phyloP scores from a whole-genome alignment of 2,797 vertebrate genomes.

The Acestrorhynchus altus region DNA sequence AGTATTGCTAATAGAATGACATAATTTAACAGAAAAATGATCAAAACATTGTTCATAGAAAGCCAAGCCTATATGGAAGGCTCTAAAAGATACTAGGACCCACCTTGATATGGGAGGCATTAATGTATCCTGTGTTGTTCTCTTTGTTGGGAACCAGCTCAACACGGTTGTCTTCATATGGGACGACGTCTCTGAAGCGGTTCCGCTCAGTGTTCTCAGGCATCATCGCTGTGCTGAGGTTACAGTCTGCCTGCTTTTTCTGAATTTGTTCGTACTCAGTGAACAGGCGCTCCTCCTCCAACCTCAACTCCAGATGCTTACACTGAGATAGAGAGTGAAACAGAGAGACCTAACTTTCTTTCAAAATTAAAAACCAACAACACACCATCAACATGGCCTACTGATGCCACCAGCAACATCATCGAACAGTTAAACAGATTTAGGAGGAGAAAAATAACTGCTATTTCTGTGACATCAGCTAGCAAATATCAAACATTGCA shows the following conservation, averaged over 20 bases:
- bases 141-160: conserved; percentile 97
- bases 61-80: no score
- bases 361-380: no score
- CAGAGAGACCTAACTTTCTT: background rate
- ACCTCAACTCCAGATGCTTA: conserved; percentile 88
- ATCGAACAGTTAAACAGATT: no score
- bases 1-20: no score
- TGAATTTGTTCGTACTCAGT: conserved; percentile 94
- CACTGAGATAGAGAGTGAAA: conserved; percentile 76
- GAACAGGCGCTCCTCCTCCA: conserved; percentile 94
- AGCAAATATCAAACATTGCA: no score
- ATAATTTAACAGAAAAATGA: no score
- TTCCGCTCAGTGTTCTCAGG: conserved; percentile 92
- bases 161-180: conserved; percentile 94
- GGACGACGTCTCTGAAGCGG: conserved; percentile 90
- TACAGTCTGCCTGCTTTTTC: conserved; percentile 86
- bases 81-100: background rate
- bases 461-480: no score
- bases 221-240: conserved; percentile 84
- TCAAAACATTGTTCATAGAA: no score
- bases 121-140: conserved; percentile 96
- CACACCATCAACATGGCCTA: no score
- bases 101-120: conserved; percentile 97
- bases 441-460: no score
- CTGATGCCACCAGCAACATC: no score